Evolutionary conservation across 1,140 invertebrate genomes (phyloP).

Genomic region (Papilio xuthus): DNA sequence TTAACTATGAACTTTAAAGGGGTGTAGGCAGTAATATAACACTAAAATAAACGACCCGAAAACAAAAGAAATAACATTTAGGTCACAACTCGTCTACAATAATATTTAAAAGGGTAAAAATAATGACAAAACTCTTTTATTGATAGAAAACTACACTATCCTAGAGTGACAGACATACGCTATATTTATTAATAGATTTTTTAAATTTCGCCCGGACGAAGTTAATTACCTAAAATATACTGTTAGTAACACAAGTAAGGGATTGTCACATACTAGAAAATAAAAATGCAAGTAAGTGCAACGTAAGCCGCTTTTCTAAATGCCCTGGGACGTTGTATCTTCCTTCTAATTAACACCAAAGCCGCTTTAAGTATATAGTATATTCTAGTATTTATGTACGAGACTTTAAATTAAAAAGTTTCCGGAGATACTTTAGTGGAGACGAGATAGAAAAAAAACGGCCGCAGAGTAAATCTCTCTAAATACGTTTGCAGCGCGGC

Average conservation of each 20-base stretch:
- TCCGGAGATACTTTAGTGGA: not conserved
- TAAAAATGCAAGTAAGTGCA: not conserved
- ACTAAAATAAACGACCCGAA: too few species aligned
- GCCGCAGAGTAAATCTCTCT: constrained; percentile 26
- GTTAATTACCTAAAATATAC: not conserved
- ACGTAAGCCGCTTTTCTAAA: not conserved
- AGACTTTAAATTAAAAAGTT: constrained; percentile 27
- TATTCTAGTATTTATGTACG: not conserved
- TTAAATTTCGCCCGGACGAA: too few species aligned
- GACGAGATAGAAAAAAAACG: constrained; percentile 9
- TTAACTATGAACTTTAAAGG: too few species aligned
- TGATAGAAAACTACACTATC: too few species aligned
- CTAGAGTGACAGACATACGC: too few species aligned
- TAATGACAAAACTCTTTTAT: too few species aligned
- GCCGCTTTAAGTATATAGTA: not conserved
- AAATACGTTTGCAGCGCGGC: constrained; percentile 29
- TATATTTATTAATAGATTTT: too few species aligned
- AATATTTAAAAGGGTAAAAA: too few species aligned
- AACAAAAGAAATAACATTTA: too few species aligned
- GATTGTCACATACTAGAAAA: not conserved
- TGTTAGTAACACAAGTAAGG: not conserved
- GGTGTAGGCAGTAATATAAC: too few species aligned
- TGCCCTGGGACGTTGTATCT: not conserved
- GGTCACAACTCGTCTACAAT: too few species aligned
- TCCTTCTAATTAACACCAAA: constrained; percentile 13